Percentiles rank a stretch among this genome's conserved stretches.
Evolutionary conservation across 2,888 invertebrate species (phyloP).

Genomic region (Scaptomyza polygonia): DNA sequence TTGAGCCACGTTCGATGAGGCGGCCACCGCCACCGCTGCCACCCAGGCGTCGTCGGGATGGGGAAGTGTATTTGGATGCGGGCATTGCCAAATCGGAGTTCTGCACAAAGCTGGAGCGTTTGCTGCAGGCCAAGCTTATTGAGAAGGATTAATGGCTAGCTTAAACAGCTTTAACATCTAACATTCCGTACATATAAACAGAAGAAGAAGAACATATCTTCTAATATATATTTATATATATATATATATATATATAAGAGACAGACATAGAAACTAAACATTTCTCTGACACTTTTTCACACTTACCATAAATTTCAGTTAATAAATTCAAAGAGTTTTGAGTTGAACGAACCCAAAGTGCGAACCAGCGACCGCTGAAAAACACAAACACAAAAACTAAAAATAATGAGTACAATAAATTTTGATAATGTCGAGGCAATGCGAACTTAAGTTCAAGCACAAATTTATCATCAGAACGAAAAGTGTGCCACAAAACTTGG

Average conservation of each 20-base stretch:
- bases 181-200: too few species aligned
- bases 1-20: background rate
- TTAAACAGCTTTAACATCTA: too few species aligned
- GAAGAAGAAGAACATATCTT: background rate
- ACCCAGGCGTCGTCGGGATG: slow-evolving; percentile 25
- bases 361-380: background rate
- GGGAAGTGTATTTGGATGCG: slow-evolving; percentile 50
- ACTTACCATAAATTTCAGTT: slow-evolving; percentile 38
- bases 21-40: slow-evolving; percentile 10
- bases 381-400: background rate
- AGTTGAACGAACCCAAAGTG: background rate
- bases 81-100: slow-evolving; percentile 68
- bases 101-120: slow-evolving; percentile 49
- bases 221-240: background rate
- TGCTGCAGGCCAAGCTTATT: slow-evolving; percentile 51
- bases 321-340: slow-evolving; percentile 30
- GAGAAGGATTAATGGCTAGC: slow-evolving; percentile 22
- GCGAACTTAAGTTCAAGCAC: background rate
- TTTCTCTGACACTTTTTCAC: slow-evolving; percentile 1
- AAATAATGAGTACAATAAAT: slow-evolving; percentile 1
- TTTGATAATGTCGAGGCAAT: background rate
- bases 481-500: slow-evolving; percentile 1
- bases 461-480: background rate
- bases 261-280: background rate
- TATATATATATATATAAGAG: slow-evolving; percentile 2